Evolutionary conservation across 2,113 vertebrate genomes (phyloP), one percentile per base, ranked within the genome.

Genomic region (Corythornis vintsioides): DNA sequence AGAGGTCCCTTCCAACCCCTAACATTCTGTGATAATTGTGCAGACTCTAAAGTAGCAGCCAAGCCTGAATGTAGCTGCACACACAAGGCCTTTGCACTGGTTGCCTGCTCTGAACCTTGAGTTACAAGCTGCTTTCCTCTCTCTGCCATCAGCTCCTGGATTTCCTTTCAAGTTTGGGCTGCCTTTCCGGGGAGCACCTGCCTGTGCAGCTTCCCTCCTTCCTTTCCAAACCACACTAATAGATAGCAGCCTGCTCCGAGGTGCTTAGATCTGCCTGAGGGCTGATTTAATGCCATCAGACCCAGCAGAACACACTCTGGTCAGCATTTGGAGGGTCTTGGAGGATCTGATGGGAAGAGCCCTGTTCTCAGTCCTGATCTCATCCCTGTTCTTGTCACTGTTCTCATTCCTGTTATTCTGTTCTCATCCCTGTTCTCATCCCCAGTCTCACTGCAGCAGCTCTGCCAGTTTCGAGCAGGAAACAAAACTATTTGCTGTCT

Each of bases 241-340:
- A 86, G 93, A 89, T 79, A 91, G 78, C 94, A 95, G 89, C 60
- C 91, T 72, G 85, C 89, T 81, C 82, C 28, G 76, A 86, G 83
- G 80, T 28, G 16, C 76, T 91, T 89, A 93, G 84, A 79, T 91
- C 78, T 91, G 38, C 38, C 38, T 45, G 33, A 80, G 76, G 82
- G 42, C 77, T 93, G 86, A 95, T 94, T 89, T 93, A 93, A 79
- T 74, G 80, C 85, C 3, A 5, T 50, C 88, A 78, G 67, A 71
- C 28, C 61, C 75, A 91, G 63, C 52, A 67, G 80, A 90, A 95
- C 85, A 55, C 53, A 26, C 29, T 78, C 22, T 42, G 2, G 0
- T 74, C 71, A 80, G 66, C 13, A 8, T 73, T 52, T n/a, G 59
- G 26, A 71, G 56, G 22, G 45, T 66, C 82, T 60, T 45, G 75